phyloP scores from a whole-genome alignment of 2,888 invertebrate species.

The Perizoma flavofasciatum region DNA sequence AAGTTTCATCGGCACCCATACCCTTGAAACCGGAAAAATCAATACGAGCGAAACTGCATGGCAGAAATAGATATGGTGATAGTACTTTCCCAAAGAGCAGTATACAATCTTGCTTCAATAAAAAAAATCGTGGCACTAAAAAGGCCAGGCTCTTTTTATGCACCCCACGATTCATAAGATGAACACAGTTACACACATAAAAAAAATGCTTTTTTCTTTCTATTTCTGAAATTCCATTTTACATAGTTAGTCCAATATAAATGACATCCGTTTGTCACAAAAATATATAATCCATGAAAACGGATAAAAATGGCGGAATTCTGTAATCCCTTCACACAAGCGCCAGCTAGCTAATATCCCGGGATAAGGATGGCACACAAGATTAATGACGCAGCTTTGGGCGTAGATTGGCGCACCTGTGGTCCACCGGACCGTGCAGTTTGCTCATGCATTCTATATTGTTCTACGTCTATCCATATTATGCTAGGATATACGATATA shows the following conservation, averaged over 20 bases:
- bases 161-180: too few relatives aligned
- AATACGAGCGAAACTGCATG: too few relatives aligned
- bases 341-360: slow-evolving; percentile 34
- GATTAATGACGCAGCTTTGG: slow-evolving; percentile 71
- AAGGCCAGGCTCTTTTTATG: too few relatives aligned
- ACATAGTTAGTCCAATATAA: neutral
- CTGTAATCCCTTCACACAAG: slow-evolving; percentile 30
- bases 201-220: too few relatives aligned
- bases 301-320: slow-evolving; percentile 21
- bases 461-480: slow-evolving; percentile 34
- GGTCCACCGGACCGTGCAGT: slow-evolving; percentile 42
- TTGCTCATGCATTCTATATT: slow-evolving; percentile 43
- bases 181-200: too few relatives aligned
- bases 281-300: slow-evolving; percentile 21
- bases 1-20: too few relatives aligned
- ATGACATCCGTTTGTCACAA: slow-evolving; percentile 14
- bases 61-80: too few relatives aligned
- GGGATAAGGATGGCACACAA: slow-evolving; percentile 43
- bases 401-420: slow-evolving; percentile 56
- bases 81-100: too few relatives aligned
- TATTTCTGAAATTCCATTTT: too few relatives aligned
- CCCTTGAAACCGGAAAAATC: too few relatives aligned
- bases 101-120: too few relatives aligned
- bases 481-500: neutral
- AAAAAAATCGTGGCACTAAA: too few relatives aligned